Base-by-base conservation (phyloP, 1,140 invertebrate species). In the Eueides isabella region DNA sequence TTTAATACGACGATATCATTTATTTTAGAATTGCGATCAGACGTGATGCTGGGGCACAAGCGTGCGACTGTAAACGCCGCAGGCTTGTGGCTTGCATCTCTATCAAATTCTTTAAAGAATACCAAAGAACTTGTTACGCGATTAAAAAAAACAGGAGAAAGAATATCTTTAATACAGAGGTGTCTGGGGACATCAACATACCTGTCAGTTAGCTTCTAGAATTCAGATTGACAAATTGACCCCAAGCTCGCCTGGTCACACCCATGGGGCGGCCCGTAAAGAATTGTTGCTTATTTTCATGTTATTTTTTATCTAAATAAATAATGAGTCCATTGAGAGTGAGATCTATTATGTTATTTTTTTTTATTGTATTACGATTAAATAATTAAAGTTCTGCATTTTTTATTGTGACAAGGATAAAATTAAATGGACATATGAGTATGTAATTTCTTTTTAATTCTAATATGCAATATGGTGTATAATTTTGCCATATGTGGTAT, bases 181-280 rank as follows among this genome's bases (percentile, higher is more conserved):
- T 23, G 62, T 55, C 38, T 2, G 26, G 70, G 44, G 70, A 66
- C 38, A 55, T 28, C 41, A 55, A 29, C 48, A 55, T 55, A 23
- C 29, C 62, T 72, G 70, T 72, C 70, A 72, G 41, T 65, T 72
- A 65, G 30, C 31, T 62, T 26, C 68, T 65, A 55, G 63, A 72
- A 65, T 55, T 29, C 14, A 61, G 70, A 72, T 72, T 72, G 70
- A 72, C 70, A 72, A 72, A 72, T 72, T 72, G 70, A 72, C 70
- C 70, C 70, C 38, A 29, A 38, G 61, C 33, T 23, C 38, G 41
- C 55, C 33, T 7, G 62, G 30, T 55, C 30, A 33, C 62, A 33
- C 70, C 70, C 70, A 44, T 26, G 70, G 41, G 70, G 63, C 68
- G 29, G 33, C 30, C 48, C 67, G 38, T 30, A 72, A 69, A 55